Evolutionary conservation across 1,140 invertebrate species (phyloP).

Genomic region (Drosophila prosaltans): DNA sequence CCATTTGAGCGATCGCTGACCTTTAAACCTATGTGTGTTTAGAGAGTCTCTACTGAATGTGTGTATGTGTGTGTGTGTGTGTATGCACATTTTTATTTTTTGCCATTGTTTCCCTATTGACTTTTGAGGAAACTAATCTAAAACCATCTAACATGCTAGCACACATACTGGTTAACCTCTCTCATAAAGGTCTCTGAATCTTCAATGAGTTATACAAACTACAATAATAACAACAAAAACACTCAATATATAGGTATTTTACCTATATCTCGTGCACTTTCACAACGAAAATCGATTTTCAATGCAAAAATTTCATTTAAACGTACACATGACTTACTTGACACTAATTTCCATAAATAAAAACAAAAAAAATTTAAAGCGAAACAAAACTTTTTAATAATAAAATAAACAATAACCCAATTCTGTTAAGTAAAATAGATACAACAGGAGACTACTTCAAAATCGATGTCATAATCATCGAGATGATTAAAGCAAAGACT

Average conservation of each 20-base stretch:
- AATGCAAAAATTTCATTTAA: conserved; percentile 50
- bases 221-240: not conserved
- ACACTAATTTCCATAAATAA: conserved; percentile 82
- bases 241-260: conserved; percentile 1
- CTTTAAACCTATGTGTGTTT: conserved; percentile 45
- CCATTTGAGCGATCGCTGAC: conserved; percentile 68
- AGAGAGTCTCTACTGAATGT: not conserved
- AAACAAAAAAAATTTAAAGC: conserved; percentile 37
- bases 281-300: conserved; percentile 48
- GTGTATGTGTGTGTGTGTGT: conserved; percentile 11
- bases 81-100: conserved; percentile 7
- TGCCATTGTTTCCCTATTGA: conserved; percentile 38
- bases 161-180: conserved; percentile 60
- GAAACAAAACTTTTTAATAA: conserved; percentile 61
- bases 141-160: conserved; percentile 33
- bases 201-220: conserved; percentile 36
- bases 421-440: conserved; percentile 68
- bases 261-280: conserved; percentile 23
- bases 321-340: conserved; percentile 77
- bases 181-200: conserved; percentile 52
- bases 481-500: conserved; percentile 23
- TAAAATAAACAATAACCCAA: conserved; percentile 76
- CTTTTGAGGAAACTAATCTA: conserved; percentile 55
- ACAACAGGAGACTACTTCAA: not conserved
- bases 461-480: not conserved